Percentiles rank a stretch among this genome's conserved stretches.
phyloP scores from a whole-genome alignment of 2,113 vertebrate species.

The Burhinus bistriatus region DNA sequence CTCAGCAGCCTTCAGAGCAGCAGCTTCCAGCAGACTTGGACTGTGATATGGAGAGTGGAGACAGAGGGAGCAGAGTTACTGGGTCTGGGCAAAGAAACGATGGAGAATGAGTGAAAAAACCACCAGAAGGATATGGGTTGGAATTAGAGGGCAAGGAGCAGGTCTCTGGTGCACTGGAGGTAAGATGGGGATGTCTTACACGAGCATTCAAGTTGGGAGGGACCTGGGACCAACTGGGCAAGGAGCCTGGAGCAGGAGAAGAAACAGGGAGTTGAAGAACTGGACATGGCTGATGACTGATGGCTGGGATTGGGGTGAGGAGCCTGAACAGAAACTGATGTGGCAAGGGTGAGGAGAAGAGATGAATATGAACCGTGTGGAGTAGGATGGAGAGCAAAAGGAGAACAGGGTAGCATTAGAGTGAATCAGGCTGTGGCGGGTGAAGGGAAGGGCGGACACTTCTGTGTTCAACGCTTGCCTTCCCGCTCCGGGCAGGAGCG shows the following conservation, averaged over 20 bases:
- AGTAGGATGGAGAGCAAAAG: background rate
- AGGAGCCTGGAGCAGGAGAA: background rate
- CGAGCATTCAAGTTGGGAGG: background rate
- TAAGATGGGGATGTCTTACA: background rate
- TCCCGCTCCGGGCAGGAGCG: accelerated
- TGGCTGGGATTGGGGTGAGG: background rate
- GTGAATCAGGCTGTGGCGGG: accelerated
- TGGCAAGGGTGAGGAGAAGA: background rate
- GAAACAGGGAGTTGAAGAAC: background rate
- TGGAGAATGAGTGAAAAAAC: background rate
- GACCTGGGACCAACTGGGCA: background rate
- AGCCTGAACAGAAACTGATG: background rate
- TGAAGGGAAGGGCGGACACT: background rate
- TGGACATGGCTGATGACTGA: background rate
- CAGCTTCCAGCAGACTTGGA: background rate
- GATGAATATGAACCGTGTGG: background rate
- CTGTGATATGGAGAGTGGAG: background rate
- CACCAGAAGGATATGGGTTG: background rate
- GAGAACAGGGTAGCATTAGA: background rate
- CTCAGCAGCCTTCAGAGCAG: background rate
- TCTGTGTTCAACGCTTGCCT: background rate
- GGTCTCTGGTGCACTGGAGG: background rate
- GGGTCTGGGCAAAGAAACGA: background rate
- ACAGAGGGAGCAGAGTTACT: background rate
- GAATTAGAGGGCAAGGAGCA: background rate